phyloP scores from a whole-genome alignment of 2,888 invertebrate genomes.

The Protophormia terraenovae region DNA sequence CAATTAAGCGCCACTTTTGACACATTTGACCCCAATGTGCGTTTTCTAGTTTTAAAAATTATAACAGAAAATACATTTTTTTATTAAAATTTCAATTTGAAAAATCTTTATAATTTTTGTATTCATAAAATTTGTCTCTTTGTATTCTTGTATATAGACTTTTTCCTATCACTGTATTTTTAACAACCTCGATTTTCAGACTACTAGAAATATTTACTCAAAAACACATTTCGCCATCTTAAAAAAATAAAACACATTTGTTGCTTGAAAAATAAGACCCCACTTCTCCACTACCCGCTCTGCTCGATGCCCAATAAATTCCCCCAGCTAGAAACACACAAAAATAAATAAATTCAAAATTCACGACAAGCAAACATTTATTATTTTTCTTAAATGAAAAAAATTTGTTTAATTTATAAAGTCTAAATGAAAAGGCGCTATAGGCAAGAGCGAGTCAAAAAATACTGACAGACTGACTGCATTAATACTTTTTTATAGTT shows the following conservation, averaged over 20 bases:
- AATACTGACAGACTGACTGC: background rate
- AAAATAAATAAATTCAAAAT: conserved; percentile 40
- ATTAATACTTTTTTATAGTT: conserved; percentile 60
- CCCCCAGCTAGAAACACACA: conserved; percentile 8
- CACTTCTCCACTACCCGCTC: background rate
- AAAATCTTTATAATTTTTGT: too few relatives aligned
- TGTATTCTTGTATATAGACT: background rate
- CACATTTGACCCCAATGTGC: too few relatives aligned
- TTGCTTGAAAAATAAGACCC: conserved; percentile 22
- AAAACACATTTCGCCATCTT: conserved; percentile 63
- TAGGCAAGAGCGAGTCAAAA: conserved; percentile 21
- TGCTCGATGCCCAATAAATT: background rate
- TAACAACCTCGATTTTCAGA: conserved; percentile 29
- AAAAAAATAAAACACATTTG: conserved; percentile 20
- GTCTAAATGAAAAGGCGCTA: conserved; percentile 3
- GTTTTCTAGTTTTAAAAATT: too few relatives aligned
- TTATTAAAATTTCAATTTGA: background rate
- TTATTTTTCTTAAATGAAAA: conserved; percentile 18
- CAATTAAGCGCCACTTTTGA: too few relatives aligned
- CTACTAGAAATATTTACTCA: conserved; percentile 31
- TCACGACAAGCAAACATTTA: conserved; percentile 63
- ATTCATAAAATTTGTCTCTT: too few relatives aligned
- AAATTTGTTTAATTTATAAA: background rate
- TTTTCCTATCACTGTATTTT: background rate
- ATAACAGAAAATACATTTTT: too few relatives aligned